Base-by-base conservation (phyloP, 2,797 vertebrate species). In the Anolis apletophallus region DNA sequence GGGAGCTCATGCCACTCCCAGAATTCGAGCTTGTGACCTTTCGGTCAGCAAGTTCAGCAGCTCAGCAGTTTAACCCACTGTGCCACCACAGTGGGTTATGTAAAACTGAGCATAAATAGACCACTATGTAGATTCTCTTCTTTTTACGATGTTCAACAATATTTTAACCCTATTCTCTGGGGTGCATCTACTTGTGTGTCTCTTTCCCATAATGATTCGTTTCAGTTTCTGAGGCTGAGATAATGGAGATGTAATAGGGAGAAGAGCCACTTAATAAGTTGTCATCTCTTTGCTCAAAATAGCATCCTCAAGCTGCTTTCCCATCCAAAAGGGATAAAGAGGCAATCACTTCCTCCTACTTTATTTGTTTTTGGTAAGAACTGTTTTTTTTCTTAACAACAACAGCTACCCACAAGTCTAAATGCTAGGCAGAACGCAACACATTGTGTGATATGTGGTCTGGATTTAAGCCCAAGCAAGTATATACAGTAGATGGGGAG, bases 121-220 rank as follows among this genome's bases (percentile, higher is more conserved):
- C 61, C n/a, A 16, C 7, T 54, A 12, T 86, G 55, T 57, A 54
- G 50, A 21, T 78, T 40, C 57, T 80, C 61, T 64, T 8, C 59
- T 80, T 85, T 74, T 50, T 3, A 23, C 81, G 78, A 57, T 52
- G 55, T 81, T 36, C 69, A 86, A 36, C 40, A 74, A n/a, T 74
- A 34, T 74, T 73, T 29, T 21, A 34, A 59, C n/a, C 55, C 36
- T 73, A 5, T 46, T 80, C 23, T 71, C 40, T 67, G 14, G 14
- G 32, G 68, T 36, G 16, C 13, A 68, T n/a, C 75, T 14, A 57
- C 6, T 68, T 54, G 46, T 69, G 19, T 71, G 21, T 72, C 32
- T 36, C 6, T 71, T 55, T 82, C 50, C 32, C 21, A 14, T 34
- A 11, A 54, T 71, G 68, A 52, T 40, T 85, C n/a, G 8, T 54